Percentiles rank a stretch among this genome's conserved stretches.
Conservation (phyloP, 1,140 invertebrate genomes). For the Orussus abietinus region DNA sequence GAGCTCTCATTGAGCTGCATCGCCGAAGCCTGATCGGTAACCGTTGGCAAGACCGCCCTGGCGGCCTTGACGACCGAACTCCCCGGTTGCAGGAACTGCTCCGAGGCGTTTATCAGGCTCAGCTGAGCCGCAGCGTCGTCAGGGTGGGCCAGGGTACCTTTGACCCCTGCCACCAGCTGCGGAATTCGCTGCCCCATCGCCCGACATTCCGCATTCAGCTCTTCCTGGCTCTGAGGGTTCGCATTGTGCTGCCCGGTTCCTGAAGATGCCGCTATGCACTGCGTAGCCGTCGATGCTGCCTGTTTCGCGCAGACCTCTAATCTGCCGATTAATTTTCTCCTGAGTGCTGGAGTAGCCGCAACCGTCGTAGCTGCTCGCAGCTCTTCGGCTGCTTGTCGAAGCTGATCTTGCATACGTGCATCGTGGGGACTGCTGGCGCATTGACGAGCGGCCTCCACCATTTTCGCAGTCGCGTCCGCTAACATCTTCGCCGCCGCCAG, state of each 20-base stretch:
- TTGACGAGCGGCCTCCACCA: conserved; percentile 94
- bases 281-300: conserved; percentile 83
- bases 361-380: conserved; percentile 83
- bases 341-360: conserved; percentile 74
- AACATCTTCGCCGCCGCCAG: conserved; percentile 88
- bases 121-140: conserved; percentile 73
- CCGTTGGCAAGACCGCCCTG: conserved; percentile 79
- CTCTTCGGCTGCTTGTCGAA: conserved; percentile 87
- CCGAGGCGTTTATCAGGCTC: conserved; percentile 80
- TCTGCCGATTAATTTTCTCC: conserved; percentile 72
- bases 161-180: conserved; percentile 75
- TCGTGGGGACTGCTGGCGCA: conserved; percentile 86
- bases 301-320: conserved; percentile 81
- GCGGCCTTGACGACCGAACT: conserved; percentile 71
- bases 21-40: conserved; percentile 74
- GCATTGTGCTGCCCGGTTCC: conserved; percentile 70
- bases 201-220: conserved; percentile 73
- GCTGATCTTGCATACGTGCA: conserved; percentile 73
- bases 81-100: conserved; percentile 77
- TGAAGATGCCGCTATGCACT: conserved; percentile 84
- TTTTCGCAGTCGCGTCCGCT: conserved; percentile 91
- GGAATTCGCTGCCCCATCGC: conserved; percentile 78
- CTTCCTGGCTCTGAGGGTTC: conserved; percentile 65
- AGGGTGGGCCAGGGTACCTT: conserved; percentile 67
- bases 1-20: conserved; percentile 66